Evolutionary conservation across 2,113 vertebrate species (phyloP).

Genomic region (Equus przewalskii): DNA sequence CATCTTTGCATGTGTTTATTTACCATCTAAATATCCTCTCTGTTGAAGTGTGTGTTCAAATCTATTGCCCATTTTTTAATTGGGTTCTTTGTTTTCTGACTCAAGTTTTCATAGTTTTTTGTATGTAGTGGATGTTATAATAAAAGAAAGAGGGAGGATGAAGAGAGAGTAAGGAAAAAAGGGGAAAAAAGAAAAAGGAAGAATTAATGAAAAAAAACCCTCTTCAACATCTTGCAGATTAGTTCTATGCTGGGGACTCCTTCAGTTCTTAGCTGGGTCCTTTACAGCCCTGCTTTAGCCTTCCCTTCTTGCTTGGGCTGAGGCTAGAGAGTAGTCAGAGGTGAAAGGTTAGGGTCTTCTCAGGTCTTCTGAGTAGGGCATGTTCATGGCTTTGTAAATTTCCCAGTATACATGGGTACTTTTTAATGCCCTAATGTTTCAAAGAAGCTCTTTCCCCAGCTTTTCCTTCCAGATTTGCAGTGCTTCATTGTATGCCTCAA

Average conservation of each 20-base stretch:
- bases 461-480: neutral
- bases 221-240: neutral
- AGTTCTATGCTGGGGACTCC: neutral
- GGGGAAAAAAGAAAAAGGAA: neutral
- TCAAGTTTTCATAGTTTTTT: conserved; percentile 14
- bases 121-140: neutral
- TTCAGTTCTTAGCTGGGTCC: neutral
- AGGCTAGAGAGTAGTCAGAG: neutral
- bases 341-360: neutral
- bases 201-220: neutral
- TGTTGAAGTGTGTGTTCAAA: neutral
- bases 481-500: neutral
- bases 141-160: no score
- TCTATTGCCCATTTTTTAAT: neutral
- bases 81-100: conserved; percentile 6
- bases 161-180: neutral
- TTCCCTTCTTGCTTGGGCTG: neutral
- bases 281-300: neutral
- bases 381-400: neutral
- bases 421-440: neutral
- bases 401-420: neutral
- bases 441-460: neutral
- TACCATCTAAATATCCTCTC: neutral
- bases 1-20: neutral
- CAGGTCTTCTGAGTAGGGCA: neutral